phyloP scores from a whole-genome alignment of 2,888 invertebrate species.

The Philopedon plagiatum region DNA sequence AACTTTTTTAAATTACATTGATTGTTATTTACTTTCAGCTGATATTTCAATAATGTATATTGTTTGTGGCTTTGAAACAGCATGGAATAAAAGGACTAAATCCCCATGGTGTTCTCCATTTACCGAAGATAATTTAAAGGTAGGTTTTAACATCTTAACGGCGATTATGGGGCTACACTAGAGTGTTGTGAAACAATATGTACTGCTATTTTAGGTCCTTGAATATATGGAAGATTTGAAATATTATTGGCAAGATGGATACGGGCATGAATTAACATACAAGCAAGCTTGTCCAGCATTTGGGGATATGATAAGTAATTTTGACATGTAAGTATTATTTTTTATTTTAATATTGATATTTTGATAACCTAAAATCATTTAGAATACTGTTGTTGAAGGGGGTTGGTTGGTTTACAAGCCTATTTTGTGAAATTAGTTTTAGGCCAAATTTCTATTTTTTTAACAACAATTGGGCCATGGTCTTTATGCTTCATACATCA shows the following conservation, averaged over 20 bases:
- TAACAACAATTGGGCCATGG: too few species aligned
- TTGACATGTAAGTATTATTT: slow-evolving; percentile 72
- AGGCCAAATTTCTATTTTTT: too few species aligned
- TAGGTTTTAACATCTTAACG: slow-evolving; percentile 55
- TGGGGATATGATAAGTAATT: slow-evolving; percentile 78
- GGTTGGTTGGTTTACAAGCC: too few species aligned
- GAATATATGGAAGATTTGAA: slow-evolving; percentile 85
- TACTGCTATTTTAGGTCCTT: slow-evolving; percentile 70
- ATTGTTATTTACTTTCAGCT: slow-evolving; percentile 66
- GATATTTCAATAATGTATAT: slow-evolving; percentile 78
- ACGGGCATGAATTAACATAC: slow-evolving; percentile 81
- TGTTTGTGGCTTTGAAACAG: slow-evolving; percentile 86
- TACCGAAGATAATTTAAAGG: slow-evolving; percentile 73
- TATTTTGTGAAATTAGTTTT: too few species aligned
- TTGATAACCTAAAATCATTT: too few species aligned
- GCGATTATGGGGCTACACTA: too few species aligned
- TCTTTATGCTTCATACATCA: too few species aligned
- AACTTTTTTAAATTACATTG: not conserved
- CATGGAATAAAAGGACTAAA: slow-evolving; percentile 76
- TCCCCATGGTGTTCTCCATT: slow-evolving; percentile 89
- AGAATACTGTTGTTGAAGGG: too few species aligned
- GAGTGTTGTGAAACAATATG: too few species aligned
- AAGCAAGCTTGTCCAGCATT: slow-evolving; percentile 83
- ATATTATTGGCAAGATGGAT: slow-evolving; percentile 88
- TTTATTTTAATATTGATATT: not conserved